Evolutionary conservation across 2,888 invertebrate species (phyloP), one percentile per base, ranked within the genome.

Genomic region (Ceramica pisi): DNA sequence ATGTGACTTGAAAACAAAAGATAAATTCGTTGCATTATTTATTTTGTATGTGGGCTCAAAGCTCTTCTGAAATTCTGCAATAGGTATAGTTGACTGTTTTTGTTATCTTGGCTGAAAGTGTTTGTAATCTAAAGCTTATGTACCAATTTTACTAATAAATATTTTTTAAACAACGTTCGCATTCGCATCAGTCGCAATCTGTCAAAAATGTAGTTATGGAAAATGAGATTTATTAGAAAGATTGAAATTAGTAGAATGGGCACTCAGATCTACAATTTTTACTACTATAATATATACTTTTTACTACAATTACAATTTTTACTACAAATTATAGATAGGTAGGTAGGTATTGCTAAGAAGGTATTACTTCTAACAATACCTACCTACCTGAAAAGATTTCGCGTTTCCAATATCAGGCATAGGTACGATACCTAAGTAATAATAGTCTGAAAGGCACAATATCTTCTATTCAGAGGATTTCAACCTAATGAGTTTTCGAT

Each of bases 1-100:
- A 50, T 65, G 50, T 38, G 44, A 64, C 60, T 60, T 56, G 44
- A 44, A 72, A 51, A 38, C 21, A 23, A 65, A 72, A 66, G 12
- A 66, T 26, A n/a, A 72, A 51, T 10, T 64, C 26, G 23, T 57
- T 65, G 19, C 56, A 56, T 72, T 72, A 53, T 72, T 64, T 44
- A 51, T 44, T 44, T 14, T 26, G 19, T 53, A 38, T 46, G 19
- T 56, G 12, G 10, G 19, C n/a, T 56, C 9, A 31, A 23, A 7
- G 3, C 19, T 71, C 9, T 44, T 16, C 14, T 8, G 9, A 48
- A 48, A 38, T 57, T 57, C 57, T 41, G 14, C 14, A 41, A 41
- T 41, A n/a, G n/a, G n/a, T n/a, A 41, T 6, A 46, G 19, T 19
- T 16, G 44, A 44, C 44, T 44, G 16, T 5, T 19, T 44, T 46